Evolutionary conservation across 2,113 vertebrate species (phyloP).

Genomic region (Myotis lucifugus): DNA sequence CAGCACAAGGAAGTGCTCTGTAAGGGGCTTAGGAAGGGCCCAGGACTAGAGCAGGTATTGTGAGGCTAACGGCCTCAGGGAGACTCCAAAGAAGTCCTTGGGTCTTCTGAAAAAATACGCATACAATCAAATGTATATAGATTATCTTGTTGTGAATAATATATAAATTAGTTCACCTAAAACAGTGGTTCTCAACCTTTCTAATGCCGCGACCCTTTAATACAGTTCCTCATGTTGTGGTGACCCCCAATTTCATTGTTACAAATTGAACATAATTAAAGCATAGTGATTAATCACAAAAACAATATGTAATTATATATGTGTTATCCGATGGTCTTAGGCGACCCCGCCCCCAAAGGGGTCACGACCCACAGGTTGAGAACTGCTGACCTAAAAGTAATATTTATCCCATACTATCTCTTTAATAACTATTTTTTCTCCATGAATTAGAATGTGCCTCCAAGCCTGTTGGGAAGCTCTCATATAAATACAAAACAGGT

Average conservation of each 20-base stretch:
- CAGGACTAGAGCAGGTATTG: not conserved
- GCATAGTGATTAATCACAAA: too few relatives aligned
- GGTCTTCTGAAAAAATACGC: not conserved
- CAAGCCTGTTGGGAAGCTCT: not conserved
- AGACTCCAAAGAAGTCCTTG: not conserved
- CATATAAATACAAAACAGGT: not conserved
- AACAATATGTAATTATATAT: too few relatives aligned
- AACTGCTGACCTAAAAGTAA: not conserved
- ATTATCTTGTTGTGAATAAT: not conserved
- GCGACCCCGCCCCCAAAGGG: too few relatives aligned
- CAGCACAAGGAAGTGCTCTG: not conserved
- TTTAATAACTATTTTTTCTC: not conserved
- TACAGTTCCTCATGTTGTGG: too few relatives aligned
- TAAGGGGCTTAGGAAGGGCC: not conserved
- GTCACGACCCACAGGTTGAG: too few relatives aligned
- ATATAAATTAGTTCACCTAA: slow-evolving; percentile 4
- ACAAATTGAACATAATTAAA: too few relatives aligned
- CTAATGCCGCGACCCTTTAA: too few relatives aligned
- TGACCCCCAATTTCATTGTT: too few relatives aligned
- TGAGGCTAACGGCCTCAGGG: not conserved
- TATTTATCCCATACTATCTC: not conserved
- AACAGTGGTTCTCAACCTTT: not conserved
- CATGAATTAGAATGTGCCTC: not conserved
- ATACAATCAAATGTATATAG: not conserved
- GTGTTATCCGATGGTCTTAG: too few relatives aligned